Evolutionary conservation across 2,888 invertebrate genomes (phyloP), one percentile per base, ranked within the genome.

Genomic region (Drosophila lutescens): DNA sequence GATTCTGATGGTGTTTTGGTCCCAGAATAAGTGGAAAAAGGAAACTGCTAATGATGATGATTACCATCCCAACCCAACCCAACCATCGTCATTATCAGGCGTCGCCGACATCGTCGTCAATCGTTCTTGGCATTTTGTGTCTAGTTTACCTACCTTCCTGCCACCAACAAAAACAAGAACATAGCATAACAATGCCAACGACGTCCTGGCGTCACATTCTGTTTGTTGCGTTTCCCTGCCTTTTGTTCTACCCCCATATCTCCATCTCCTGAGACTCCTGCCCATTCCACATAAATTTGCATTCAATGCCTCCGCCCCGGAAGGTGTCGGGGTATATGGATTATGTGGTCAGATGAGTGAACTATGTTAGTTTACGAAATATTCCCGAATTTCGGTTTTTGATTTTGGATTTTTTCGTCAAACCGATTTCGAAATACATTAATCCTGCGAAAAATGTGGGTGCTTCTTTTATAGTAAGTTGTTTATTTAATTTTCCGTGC

Each of bases 1-100:
- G 46, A 9, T 46, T n/a, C 2, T 23, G 23, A 3, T 44, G 44
- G 13, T 57, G 55, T 32, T 61, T 46, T 36, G 59, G 44, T 41
- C 9, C 30, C 38, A 59, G 53, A 43, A 38, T 36, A 30, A 17
- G 23, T 46, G 32, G 59, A 34, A 53, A 65, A 67, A 67, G 73
- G 67, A 72, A 72, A 72, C 72, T 46, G 50, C 44, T 61, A 55
- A 70, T 69, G 70, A 69, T 55, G 41, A 70, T 61, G 59, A 69
- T 69, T 68, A 68, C 67, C 50, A 57, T 57, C 50, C 63, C 50
- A 57, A 51, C 50, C 63, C 57, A 54, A 46, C 40, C 40, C 49
- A 36, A 53, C 44, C 49, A 68, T 62, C 51, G 47, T 61, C 69
- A 69, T 60, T 51, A 49, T 53, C 51, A 30, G 59, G 67, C 58